Conservation (phyloP, 2,797 vertebrate genomes). For the Galaxias olidus region DNA sequence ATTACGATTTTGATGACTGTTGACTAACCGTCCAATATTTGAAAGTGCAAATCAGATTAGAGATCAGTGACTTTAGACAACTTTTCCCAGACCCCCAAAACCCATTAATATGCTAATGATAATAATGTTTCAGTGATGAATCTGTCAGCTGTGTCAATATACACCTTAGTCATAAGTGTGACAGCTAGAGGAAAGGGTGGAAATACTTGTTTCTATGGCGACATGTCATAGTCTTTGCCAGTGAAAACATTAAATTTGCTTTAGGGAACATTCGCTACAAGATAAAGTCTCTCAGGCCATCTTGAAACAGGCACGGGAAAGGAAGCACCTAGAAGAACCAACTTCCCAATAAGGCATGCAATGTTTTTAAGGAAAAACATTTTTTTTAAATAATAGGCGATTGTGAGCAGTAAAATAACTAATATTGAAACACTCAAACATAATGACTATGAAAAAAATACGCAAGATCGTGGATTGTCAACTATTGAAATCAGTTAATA, state of each 20-base stretch:
- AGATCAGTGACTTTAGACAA: too few species aligned
- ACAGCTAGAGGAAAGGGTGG: not conserved
- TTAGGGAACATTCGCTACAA: slow-evolving; percentile 2
- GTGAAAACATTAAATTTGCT: not conserved
- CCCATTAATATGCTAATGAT: too few species aligned
- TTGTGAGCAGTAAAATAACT: slow-evolving; percentile 24
- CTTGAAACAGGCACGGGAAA: slow-evolving; percentile 64
- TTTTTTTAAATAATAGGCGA: slow-evolving; percentile 21
- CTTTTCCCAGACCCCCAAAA: too few species aligned
- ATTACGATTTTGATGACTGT: too few species aligned
- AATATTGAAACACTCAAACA: slow-evolving; percentile 13
- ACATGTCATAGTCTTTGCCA: not conserved
- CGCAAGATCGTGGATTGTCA: slow-evolving; percentile 29
- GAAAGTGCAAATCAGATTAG: too few species aligned
- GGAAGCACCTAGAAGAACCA: slow-evolving; percentile 49
- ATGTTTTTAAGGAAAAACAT: slow-evolving; percentile 33
- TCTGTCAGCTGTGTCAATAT: too few species aligned
- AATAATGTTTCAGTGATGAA: too few species aligned
- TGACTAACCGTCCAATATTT: too few species aligned
- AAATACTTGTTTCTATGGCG: slow-evolving; percentile 12
- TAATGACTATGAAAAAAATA: not conserved
- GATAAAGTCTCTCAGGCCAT: slow-evolving; percentile 17
- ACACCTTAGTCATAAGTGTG: not conserved
- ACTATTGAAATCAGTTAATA: not conserved
- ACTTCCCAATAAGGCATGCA: slow-evolving; percentile 61